phyloP scores from a whole-genome alignment of 2,888 invertebrate genomes.

The Oegoconia quadripuncta region DNA sequence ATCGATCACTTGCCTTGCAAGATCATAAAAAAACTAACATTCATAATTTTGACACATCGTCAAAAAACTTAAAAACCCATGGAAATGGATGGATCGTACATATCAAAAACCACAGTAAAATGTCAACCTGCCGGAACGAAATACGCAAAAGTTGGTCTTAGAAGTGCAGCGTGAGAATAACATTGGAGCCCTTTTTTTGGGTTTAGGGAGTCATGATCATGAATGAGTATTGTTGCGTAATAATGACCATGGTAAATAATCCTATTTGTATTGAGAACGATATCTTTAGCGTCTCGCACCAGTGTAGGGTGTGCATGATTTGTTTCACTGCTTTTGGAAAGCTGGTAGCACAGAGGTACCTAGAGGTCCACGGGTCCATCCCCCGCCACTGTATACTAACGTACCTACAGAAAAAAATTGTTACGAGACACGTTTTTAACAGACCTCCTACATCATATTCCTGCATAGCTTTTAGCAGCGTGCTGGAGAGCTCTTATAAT shows the following conservation, averaged over 20 bases:
- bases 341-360: no score
- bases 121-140: slow-evolving; percentile 54
- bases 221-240: slow-evolving; percentile 64
- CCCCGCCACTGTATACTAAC: no score
- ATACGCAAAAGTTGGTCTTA: slow-evolving; percentile 37
- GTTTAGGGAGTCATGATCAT: slow-evolving; percentile 38
- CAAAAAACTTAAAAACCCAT: no score
- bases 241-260: slow-evolving; percentile 69
- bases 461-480: no score
- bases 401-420: no score
- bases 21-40: slow-evolving; percentile 35
- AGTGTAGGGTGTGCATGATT: slow-evolving; percentile 31
- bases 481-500: no score
- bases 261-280: slow-evolving; percentile 60
- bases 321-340: no score
- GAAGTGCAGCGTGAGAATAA: slow-evolving; percentile 54
- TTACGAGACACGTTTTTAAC: no score
- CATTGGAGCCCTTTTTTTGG: slow-evolving; percentile 38
- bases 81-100: no score
- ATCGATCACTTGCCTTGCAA: slow-evolving; percentile 58
- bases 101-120: no score
- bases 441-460: no score
- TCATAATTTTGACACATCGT: slow-evolving; percentile 32
- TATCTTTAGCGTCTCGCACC: slow-evolving; percentile 33
- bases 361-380: no score